These are phyloP conservation scores for Microplitis manilae DNA, from an alignment of 2,888 invertebrate species.

Conservation along the genomic window DNA sequence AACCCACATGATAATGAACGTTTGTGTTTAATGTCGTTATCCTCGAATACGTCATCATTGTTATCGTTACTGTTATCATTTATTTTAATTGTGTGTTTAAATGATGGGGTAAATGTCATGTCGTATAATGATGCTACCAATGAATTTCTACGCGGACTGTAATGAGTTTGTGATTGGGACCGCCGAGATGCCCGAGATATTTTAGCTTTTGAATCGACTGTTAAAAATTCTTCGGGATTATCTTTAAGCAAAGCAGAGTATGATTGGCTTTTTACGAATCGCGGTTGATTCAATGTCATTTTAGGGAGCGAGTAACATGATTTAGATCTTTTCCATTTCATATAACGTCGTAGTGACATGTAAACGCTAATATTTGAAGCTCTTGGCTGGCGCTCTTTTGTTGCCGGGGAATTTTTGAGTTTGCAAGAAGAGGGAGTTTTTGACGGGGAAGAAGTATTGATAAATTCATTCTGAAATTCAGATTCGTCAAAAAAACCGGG, in stretches of 20 bases:
- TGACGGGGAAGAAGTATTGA: constrained; percentile 53
- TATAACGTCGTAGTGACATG: constrained; percentile 52
- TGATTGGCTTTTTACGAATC: constrained; percentile 55
- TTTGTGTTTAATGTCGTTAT: constrained; percentile 53
- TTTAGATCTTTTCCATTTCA: constrained; percentile 60
- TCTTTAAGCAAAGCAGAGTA: constrained; percentile 46
- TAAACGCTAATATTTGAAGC: constrained; percentile 27
- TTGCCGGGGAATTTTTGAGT: neutral
- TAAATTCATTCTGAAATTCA: constrained; percentile 46
- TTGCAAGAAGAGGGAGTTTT: constrained; percentile 30
- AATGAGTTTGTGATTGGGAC: neutral
- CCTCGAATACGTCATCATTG: constrained; percentile 44
- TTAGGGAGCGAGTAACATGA: constrained; percentile 57
- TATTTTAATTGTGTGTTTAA: constrained; percentile 58
- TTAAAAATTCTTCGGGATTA: constrained; percentile 38
- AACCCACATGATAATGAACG: constrained; percentile 53
- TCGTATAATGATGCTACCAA: constrained; percentile 59
- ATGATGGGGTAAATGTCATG: constrained; percentile 59
- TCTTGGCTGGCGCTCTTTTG: constrained; percentile 31
- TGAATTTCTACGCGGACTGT: neutral
- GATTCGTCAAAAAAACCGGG: constrained; percentile 51
- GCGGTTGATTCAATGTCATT: constrained; percentile 47
- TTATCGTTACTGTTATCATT: constrained; percentile 2
- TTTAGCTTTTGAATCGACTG: neutral
- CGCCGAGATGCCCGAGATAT: neutral